Evolutionary conservation across 2,113 vertebrate genomes (phyloP).

Genomic region (Nothobranchius kuhntae): DNA sequence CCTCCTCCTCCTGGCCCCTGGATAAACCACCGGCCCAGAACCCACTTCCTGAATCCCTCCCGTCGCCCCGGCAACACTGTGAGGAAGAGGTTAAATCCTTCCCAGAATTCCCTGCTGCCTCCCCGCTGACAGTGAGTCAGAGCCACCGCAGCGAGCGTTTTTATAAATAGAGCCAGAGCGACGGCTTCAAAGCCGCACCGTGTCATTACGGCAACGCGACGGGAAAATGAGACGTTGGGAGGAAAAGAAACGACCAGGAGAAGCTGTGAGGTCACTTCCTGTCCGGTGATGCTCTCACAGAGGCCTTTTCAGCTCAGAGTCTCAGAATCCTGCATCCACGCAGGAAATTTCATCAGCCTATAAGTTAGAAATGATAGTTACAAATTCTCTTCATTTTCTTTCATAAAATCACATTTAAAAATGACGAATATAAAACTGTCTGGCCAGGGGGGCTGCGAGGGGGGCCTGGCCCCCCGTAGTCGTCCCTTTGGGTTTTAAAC

Average conservation of each 20-base stretch:
- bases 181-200: constrained; percentile 57
- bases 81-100: constrained; percentile 58
- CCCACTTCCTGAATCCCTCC: constrained; percentile 59
- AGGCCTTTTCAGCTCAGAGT: constrained; percentile 7
- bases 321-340: too few relatives aligned
- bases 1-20: constrained; percentile 27
- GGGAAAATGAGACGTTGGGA: constrained; percentile 26
- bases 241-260: constrained; percentile 14
- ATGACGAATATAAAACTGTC: too few relatives aligned
- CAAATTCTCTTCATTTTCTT: too few relatives aligned
- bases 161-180: constrained; percentile 77
- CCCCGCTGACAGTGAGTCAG: constrained; percentile 66
- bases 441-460: too few relatives aligned
- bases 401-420: too few relatives aligned
- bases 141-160: constrained; percentile 57
- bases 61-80: constrained; percentile 50
- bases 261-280: constrained; percentile 48
- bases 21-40: constrained; percentile 47
- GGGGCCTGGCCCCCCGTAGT: too few relatives aligned
- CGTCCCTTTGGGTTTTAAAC: too few relatives aligned
- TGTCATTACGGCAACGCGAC: constrained; percentile 64
- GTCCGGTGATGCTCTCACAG: constrained; percentile 3
- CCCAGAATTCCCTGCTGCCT: constrained; percentile 54
- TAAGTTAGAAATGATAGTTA: too few relatives aligned
- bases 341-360: too few relatives aligned